These are phyloP conservation scores for Coremacera marginata DNA, from an alignment of 2,888 invertebrate genomes.

Conservation along the genomic window DNA sequence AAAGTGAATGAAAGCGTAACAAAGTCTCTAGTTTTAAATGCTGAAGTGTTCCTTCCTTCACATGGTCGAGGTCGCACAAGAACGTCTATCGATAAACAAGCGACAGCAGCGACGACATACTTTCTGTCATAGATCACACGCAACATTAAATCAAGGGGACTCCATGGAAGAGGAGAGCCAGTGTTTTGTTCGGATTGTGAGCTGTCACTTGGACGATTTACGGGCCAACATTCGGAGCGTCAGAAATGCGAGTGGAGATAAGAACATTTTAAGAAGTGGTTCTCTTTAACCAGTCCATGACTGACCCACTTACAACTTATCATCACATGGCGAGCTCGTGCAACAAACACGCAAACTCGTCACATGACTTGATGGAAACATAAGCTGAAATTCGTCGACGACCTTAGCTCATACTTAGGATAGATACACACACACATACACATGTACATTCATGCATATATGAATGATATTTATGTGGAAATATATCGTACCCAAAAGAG, in stretches of 20 bases:
- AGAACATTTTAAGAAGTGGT: constrained; percentile 2
- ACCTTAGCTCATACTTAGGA: neutral
- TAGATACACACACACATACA: neutral
- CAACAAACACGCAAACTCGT: neutral
- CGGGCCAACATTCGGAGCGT: constrained; percentile 47
- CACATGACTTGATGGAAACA: neutral
- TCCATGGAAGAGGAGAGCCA: neutral
- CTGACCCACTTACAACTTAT: neutral
- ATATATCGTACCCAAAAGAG: constrained; percentile 65
- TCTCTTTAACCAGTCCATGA: neutral
- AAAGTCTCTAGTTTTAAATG: neutral
- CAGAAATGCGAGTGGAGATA: constrained; percentile 10
- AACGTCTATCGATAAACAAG: constrained; percentile 44
- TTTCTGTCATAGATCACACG: constrained; percentile 62
- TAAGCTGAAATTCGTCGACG: neutral
- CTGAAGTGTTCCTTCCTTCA: constrained; percentile 42
- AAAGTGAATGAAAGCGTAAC: constrained; percentile 53
- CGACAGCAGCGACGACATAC: constrained; percentile 19
- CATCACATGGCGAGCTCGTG: no score
- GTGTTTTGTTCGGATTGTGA: constrained; percentile 42
- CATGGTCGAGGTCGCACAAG: constrained; percentile 47
- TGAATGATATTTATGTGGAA: constrained; percentile 67
- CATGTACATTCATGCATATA: constrained; percentile 45
- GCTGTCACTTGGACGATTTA: constrained; percentile 66
- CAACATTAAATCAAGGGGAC: constrained; percentile 61